Evolutionary conservation across 2,888 invertebrate genomes (phyloP), one percentile per base, ranked within the genome.

Genomic region (Catocala nupta): DNA sequence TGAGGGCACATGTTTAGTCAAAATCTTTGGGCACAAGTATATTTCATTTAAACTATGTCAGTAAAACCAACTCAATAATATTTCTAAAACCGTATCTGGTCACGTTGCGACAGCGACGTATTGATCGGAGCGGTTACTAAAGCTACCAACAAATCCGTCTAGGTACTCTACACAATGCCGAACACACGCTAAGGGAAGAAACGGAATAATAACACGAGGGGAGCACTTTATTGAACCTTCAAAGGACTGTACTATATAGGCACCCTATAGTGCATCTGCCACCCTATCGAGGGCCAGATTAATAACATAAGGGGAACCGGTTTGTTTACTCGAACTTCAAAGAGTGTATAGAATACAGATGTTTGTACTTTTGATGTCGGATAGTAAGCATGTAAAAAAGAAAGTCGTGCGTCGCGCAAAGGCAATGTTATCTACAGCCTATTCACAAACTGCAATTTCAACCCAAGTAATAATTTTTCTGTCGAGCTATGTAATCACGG

Each of bases 181-280:
- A 10, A 48, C 11, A 5, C 25, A 25, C 48, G 8, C 25, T 6
- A 9, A 25, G 48, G 48, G 48, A 1, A 48, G 16, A 39, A 9
- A 39, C 36, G 6, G 9, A 7, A 7, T 8, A 39, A 39, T 39
- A 48, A 25, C 48, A 48, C 48, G 25, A 47, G 13, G 45, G 45
- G 45, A 47, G 9, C 12, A 9, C 25, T 48, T 16, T 48, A 48
- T 48, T 25, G 2, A 48, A 48, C 25, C 25, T 25, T 48, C 25
- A 48, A 48, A 48, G 45, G 45, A 13, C 12, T 13, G 44, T 44
- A 3, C 44, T 47, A 47, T 10, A 48, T 16, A 48, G 48, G 48
- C 25, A 48, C 25, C 48, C 48, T 44, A 44, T 44, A 44, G 44
- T 44, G n/a, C 44, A 44, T 39, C 9, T 8, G 36, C 36, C 25